Conservation (phyloP, 2,113 vertebrate genomes). For the Ramphastos sulfuratus region DNA sequence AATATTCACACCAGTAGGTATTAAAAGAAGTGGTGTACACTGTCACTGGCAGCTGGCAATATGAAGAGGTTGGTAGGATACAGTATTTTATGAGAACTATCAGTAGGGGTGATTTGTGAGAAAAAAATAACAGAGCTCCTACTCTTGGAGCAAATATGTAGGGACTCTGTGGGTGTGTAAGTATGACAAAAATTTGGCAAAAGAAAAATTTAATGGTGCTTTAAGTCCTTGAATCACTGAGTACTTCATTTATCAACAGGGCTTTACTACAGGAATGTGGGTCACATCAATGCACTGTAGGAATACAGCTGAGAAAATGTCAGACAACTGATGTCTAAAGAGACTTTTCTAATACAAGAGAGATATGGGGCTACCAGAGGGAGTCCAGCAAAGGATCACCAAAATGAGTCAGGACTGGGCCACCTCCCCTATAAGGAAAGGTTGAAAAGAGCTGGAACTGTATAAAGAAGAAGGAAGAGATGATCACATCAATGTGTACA, state of each 20-base stretch:
- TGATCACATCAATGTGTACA: background rate
- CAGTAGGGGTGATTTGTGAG: background rate
- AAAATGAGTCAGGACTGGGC: background rate
- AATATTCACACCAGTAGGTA: background rate
- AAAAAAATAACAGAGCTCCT: background rate
- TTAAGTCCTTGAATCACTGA: background rate
- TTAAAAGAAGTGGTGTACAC: background rate
- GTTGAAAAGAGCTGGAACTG: background rate
- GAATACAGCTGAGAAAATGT: background rate
- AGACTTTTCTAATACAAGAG: background rate
- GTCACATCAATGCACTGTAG: background rate
- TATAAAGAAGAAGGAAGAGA: background rate
- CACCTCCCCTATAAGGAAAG: background rate
- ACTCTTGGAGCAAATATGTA: background rate
- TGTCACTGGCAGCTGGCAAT: background rate
- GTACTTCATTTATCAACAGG: background rate
- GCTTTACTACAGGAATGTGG: background rate
- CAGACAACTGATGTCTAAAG: background rate
- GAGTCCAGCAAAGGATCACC: background rate
- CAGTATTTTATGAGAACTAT: background rate
- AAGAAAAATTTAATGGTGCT: background rate
- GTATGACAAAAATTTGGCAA: background rate
- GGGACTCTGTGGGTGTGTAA: background rate
- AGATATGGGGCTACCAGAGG: background rate
- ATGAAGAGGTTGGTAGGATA: background rate